A percentile compares a stretch with the other conserved stretches of the same genome.
Conservation (phyloP, 1,140 invertebrate genomes). For the Drosophila ananassae region DNA sequence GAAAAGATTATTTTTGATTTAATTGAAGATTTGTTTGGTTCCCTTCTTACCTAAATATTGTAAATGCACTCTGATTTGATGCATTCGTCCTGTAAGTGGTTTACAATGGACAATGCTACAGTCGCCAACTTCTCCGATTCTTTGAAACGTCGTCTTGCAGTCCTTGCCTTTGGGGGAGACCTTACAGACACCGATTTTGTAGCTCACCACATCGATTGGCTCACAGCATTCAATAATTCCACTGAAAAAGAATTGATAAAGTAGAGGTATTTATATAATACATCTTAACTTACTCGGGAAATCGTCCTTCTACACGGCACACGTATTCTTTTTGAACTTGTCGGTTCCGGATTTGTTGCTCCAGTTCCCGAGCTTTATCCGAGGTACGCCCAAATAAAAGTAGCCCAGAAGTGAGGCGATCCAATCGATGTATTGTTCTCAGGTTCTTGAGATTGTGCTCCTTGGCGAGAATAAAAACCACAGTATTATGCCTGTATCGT, state of each 20-base stretch:
- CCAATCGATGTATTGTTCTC: conserved; percentile 95
- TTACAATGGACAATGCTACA: conserved; percentile 97
- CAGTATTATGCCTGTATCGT: conserved; percentile 97
- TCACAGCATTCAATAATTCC: conserved; percentile 93
- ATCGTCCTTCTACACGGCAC: conserved; percentile 97
- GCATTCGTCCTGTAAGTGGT: conserved; percentile 98
- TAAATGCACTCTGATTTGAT: conserved; percentile 99
- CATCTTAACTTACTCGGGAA: conserved; percentile 96
- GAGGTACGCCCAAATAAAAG: conserved; percentile 96
- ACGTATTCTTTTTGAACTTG: conserved; percentile 98
- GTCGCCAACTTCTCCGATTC: conserved; percentile 93
- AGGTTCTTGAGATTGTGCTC: conserved; percentile 97
- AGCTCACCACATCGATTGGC: conserved; percentile 96
- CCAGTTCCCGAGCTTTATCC: conserved; percentile 95
- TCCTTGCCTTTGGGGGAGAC: conserved; percentile 95
- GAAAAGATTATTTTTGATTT: background rate
- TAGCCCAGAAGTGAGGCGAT: conserved; percentile 97
- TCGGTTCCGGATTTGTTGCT: conserved; percentile 96
- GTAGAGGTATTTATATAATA: too few relatives aligned
- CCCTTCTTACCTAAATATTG: conserved; percentile 97
- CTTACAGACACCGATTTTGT: conserved; percentile 97
- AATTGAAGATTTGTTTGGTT: too few relatives aligned
- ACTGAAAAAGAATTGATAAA: too few relatives aligned
- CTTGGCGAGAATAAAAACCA: conserved; percentile 98
- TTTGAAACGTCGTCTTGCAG: conserved; percentile 94